phyloP scores from a whole-genome alignment of 2,888 invertebrate genomes.

The Brachypterus glaber region DNA sequence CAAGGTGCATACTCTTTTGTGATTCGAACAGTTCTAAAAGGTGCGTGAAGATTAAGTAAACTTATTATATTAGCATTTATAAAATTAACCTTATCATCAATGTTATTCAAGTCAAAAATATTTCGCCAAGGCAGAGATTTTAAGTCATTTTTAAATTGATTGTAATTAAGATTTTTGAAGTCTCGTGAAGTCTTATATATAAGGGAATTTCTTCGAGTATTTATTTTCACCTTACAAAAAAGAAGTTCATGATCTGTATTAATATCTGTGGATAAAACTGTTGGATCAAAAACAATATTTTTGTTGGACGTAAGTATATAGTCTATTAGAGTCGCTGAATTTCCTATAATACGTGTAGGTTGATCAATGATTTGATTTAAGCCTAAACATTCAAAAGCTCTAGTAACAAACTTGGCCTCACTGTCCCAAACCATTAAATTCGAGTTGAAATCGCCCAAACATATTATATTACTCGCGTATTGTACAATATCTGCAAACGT shows the following conservation, averaged over 20 bases:
- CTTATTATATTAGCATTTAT: slow-evolving; percentile 3
- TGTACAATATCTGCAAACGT: too few relatives aligned
- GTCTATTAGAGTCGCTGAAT: neutral
- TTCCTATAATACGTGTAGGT: slow-evolving; percentile 1
- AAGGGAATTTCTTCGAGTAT: neutral
- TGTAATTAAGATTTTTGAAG: slow-evolving; percentile 3
- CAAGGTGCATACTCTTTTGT: neutral
- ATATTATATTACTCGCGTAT: too few relatives aligned
- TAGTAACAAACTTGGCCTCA: neutral
- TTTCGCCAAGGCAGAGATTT: slow-evolving; percentile 6
- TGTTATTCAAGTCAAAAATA: slow-evolving; percentile 1
- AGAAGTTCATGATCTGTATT: slow-evolving; percentile 1
- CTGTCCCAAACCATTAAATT: too few relatives aligned
- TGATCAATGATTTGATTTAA: slow-evolving; percentile 2
- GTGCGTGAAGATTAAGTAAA: slow-evolving; percentile 1
- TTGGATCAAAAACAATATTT: neutral
- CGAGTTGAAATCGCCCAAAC: too few relatives aligned
- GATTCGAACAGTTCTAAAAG: neutral
- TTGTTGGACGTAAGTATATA: slow-evolving; percentile 1
- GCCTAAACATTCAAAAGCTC: neutral
- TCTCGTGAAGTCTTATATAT: neutral
- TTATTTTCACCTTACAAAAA: neutral
- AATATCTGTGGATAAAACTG: too few relatives aligned
- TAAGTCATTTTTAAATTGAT: neutral
- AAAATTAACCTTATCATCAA: slow-evolving; percentile 3